A percentile compares a stretch with the other conserved stretches of the same genome.
These are phyloP conservation scores for Aporrectodea caliginosa DNA, from an alignment of 1,140 invertebrate genomes.

Conservation along the genomic window DNA sequence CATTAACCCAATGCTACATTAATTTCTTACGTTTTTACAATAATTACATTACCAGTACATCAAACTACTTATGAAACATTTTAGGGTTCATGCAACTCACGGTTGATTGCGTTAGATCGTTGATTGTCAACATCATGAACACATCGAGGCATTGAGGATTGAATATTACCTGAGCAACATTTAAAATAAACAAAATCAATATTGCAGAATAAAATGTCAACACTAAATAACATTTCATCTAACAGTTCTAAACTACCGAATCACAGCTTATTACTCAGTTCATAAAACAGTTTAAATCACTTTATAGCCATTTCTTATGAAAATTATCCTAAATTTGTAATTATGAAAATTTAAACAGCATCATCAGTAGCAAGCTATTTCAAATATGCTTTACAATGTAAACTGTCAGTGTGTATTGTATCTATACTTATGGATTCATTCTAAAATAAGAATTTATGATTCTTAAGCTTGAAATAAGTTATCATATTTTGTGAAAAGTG, in stretches of 20 bases:
- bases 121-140: not conserved
- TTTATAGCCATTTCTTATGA: not conserved
- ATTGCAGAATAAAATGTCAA: not conserved
- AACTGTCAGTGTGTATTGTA: too few relatives aligned
- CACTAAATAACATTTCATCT: not conserved
- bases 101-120: not conserved
- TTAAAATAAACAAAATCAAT: not conserved
- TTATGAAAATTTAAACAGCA: not conserved
- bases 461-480: too few relatives aligned
- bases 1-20: not conserved
- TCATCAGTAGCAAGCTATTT: too few relatives aligned
- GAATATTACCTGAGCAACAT: not conserved
- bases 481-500: too few relatives aligned
- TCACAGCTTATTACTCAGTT: too few relatives aligned
- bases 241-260: not conserved
- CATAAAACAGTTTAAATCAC: not conserved
- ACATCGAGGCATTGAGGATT: not conserved
- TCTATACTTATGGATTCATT: too few relatives aligned
- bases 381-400: too few relatives aligned
- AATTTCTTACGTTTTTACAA: not conserved
- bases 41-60: not conserved
- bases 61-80: not conserved
- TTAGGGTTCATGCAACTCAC: too few relatives aligned
- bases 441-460: too few relatives aligned
- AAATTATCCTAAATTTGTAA: not conserved